These are phyloP conservation scores for Mercenaria mercenaria DNA, from an alignment of 1,140 invertebrate genomes.

Conservation along the genomic window DNA sequence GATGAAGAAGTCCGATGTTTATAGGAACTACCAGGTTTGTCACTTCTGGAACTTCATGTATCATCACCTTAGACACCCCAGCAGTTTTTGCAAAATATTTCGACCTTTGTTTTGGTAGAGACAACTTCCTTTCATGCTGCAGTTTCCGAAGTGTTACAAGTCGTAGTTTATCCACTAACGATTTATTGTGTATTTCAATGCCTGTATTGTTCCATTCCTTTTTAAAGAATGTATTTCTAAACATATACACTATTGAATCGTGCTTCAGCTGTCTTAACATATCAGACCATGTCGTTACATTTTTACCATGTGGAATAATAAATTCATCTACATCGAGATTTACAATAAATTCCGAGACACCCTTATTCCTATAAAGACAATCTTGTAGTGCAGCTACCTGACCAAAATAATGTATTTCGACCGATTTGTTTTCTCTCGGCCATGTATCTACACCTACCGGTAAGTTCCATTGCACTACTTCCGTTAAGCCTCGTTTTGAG, in stretches of 20 bases:
- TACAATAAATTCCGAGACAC: slow-evolving; percentile 48
- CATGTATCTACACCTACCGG: slow-evolving; percentile 88
- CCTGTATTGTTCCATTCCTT: slow-evolving; percentile 29
- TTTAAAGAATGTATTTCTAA: slow-evolving; percentile 57
- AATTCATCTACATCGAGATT: slow-evolving; percentile 67
- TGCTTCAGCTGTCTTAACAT: neutral
- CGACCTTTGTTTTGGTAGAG: slow-evolving; percentile 87
- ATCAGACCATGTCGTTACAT: slow-evolving; percentile 2
- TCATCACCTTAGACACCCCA: neutral
- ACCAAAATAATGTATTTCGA: slow-evolving; percentile 57
- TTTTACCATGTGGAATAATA: slow-evolving; percentile 52
- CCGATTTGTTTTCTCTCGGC: neutral
- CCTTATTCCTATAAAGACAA: slow-evolving; percentile 59
- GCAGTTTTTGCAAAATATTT: slow-evolving; percentile 95
- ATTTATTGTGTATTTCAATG: neutral
- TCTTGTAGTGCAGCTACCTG: slow-evolving; percentile 66
- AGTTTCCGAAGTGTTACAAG: slow-evolving; percentile 41
- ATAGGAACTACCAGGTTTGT: neutral
- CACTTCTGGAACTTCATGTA: neutral
- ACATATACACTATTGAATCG: neutral
- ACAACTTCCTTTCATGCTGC: slow-evolving; percentile 36
- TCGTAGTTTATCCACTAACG: neutral
- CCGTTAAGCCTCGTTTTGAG: slow-evolving; percentile 88
- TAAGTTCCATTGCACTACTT: slow-evolving; percentile 94
- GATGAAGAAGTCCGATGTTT: neutral